A percentile compares a stretch with the other conserved stretches of the same genome.
phyloP scores from a whole-genome alignment of 1,140 invertebrate species.

The Eumaeus atala region DNA sequence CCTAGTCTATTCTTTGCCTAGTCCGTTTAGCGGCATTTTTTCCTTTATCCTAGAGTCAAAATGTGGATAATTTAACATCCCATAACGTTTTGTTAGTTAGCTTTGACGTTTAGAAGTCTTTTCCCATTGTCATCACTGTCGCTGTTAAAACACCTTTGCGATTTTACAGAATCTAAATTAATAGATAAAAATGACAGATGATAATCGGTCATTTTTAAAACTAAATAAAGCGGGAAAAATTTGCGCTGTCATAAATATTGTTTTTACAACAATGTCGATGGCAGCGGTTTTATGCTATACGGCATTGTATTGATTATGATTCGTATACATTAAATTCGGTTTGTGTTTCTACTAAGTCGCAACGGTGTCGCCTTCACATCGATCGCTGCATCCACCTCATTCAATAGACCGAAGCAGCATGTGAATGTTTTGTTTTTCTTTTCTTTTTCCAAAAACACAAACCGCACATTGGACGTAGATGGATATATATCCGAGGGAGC shows the following conservation, averaged over 20 bases:
- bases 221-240: no score
- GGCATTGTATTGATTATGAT: no score
- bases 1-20: constrained; percentile 35
- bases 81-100: constrained; percentile 38
- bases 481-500: constrained; percentile 71
- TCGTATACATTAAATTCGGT: no score
- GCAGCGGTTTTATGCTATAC: no score
- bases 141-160: constrained; percentile 46
- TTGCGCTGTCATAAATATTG: no score
- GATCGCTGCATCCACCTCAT: constrained; percentile 61
- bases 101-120: constrained; percentile 63
- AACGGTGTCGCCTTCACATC: constrained; percentile 46
- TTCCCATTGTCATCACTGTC: constrained; percentile 47
- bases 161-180: constrained; percentile 20
- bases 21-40: constrained; percentile 21
- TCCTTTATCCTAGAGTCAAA: background rate
- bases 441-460: constrained; percentile 67
- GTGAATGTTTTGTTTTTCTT: constrained; percentile 72
- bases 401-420: constrained; percentile 67
- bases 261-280: no score
- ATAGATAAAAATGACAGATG: background rate
- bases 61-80: constrained; percentile 38
- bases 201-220: no score
- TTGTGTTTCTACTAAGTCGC: constrained; percentile 28
- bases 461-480: constrained; percentile 68